Evolutionary conservation across 2,888 invertebrate genomes (phyloP).

Genomic region (Hirtodrosophila trivittata): DNA sequence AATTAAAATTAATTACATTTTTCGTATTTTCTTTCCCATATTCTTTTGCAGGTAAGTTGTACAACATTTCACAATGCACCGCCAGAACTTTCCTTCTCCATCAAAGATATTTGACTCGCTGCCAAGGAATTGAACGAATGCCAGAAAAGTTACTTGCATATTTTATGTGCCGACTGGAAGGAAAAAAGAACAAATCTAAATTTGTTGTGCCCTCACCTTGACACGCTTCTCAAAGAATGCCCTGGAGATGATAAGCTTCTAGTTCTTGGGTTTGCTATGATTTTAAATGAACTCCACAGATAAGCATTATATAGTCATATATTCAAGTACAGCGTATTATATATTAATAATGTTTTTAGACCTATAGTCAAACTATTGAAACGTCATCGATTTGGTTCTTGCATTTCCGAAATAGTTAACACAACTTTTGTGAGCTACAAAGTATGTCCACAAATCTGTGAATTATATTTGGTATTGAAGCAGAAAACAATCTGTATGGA

Average conservation of each 20-base stretch:
- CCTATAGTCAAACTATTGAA: too few relatives aligned
- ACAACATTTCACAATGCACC: slow-evolving; percentile 13
- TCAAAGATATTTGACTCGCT: slow-evolving; percentile 31
- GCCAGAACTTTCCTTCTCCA: slow-evolving; percentile 6
- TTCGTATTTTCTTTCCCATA: slow-evolving; percentile 2
- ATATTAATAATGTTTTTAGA: too few relatives aligned
- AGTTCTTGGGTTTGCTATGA: not conserved
- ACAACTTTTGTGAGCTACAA: too few relatives aligned
- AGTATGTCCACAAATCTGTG: too few relatives aligned
- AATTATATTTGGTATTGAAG: too few relatives aligned
- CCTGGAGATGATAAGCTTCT: not conserved
- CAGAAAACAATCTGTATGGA: too few relatives aligned
- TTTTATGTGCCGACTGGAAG: slow-evolving; percentile 9
- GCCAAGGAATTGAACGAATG: slow-evolving; percentile 24
- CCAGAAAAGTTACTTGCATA: slow-evolving; percentile 26
- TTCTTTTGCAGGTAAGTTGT: slow-evolving; percentile 43
- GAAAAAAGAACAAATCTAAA: not conserved
- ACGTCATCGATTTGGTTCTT: too few relatives aligned
- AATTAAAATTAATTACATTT: slow-evolving; percentile 43
- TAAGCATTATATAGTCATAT: not conserved
- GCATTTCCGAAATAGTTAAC: too few relatives aligned
- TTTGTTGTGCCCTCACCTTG: slow-evolving; percentile 9
- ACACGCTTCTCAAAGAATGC: slow-evolving; percentile 3
- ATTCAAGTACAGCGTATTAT: too few relatives aligned
- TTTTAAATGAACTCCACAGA: not conserved